Evolutionary conservation across 2,797 vertebrate genomes (phyloP), one percentile per base, ranked within the genome.

Genomic region (Molossus alvarezi): DNA sequence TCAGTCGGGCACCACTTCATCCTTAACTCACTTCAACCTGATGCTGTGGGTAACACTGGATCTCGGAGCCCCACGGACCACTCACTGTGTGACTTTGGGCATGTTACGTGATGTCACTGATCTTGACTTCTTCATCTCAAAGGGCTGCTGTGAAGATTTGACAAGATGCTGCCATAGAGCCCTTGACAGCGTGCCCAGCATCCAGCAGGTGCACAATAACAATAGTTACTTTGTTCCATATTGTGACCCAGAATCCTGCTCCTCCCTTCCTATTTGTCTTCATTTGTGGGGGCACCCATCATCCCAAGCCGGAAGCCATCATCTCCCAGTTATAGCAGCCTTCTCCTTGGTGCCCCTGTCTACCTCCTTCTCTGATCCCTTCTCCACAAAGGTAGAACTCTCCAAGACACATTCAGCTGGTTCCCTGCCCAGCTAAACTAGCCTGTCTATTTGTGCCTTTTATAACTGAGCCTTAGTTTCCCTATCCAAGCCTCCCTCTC

Each of bases 161-260:
- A 81, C 29, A 73, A 75, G 86, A 17, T 10, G 25, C 12, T 10
- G 5, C 10, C 51, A 17, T 17, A 10, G 15, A 75, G 72, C 69
- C 33, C 45, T 91, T 88, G 69, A 60, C 1, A 85, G n/a, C 58
- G 25, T 11, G 45, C 7, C 17, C 27, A 60, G 64, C 5, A 77
- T 27, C 29, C 21, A 69, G n/a, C 14, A 85, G 62, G 73, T 71
- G 9, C 60, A 79, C 41, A 27, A 29, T 75, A 69, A 60, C 29
- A 25, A 10, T 4, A 11, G 57, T 58, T 27, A 69, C 25, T 33
- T 65, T 76, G 72, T 58, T 53, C 21, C 23, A n/a, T 15, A 8
- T n/a, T 33, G 75, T 72, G 51, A 87, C 71, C 65, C 20, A 65
- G 87, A 95, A 87, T 77, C 71, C 84, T 58, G n/a, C 27, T 73